A percentile compares a stretch with the other conserved stretches of the same genome.
Evolutionary conservation across 2,113 vertebrate species (phyloP).

Genomic region (Lycaon pictus): DNA sequence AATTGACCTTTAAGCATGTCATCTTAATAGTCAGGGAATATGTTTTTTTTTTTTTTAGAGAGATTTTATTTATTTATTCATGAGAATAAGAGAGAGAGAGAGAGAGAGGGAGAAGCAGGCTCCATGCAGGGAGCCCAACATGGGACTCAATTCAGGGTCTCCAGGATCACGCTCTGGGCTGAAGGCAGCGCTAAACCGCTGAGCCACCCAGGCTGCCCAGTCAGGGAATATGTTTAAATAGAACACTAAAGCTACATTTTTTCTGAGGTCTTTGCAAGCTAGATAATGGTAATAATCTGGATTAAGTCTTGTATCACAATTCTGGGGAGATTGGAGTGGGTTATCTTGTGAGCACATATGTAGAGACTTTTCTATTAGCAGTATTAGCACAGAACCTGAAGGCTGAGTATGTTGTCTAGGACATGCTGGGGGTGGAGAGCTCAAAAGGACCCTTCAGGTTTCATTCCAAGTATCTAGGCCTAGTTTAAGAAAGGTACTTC

Average conservation of each 20-base stretch:
- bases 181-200: too few species aligned
- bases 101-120: too few species aligned
- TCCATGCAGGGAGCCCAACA: too few species aligned
- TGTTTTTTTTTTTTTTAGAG: not conserved
- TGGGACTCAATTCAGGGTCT: too few species aligned
- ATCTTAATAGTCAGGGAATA: not conserved
- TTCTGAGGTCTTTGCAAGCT: not conserved
- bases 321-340: not conserved
- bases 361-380: not conserved
- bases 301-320: not conserved
- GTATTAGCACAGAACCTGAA: not conserved
- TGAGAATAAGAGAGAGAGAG: too few species aligned
- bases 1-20: not conserved
- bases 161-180: too few species aligned
- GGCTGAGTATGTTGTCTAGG: not conserved
- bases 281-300: not conserved
- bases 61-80: too few species aligned
- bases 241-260: slow-evolving; percentile 34
- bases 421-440: not conserved
- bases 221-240: not conserved
- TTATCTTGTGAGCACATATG: not conserved
- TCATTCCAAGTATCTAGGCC: not conserved
- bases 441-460: not conserved
- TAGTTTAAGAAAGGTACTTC: not conserved
- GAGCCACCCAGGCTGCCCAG: not conserved